phyloP scores from a whole-genome alignment of 2,797 vertebrate species.

The Melanotaenia nigrans region DNA sequence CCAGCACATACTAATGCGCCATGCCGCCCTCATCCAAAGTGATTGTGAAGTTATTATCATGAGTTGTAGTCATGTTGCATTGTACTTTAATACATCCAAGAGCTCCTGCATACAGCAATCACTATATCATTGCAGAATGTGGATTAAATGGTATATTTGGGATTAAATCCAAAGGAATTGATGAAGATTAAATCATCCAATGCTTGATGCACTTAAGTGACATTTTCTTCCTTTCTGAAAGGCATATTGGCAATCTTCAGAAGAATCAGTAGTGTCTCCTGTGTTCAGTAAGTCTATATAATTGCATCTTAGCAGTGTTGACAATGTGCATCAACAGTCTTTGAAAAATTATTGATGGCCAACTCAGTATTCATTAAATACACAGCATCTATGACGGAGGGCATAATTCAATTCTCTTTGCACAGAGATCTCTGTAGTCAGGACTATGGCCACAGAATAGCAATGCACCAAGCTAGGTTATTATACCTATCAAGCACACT shows the following conservation, averaged over 20 bases:
- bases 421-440: slow-evolving; percentile 59
- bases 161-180: slow-evolving; percentile 35
- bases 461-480: slow-evolving; percentile 55
- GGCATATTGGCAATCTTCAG: slow-evolving; percentile 35
- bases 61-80: not conserved
- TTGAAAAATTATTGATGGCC: slow-evolving; percentile 69
- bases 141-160: slow-evolving; percentile 9
- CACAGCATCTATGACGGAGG: slow-evolving; percentile 64
- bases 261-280: slow-evolving; percentile 21
- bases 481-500: slow-evolving; percentile 74
- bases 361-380: slow-evolving; percentile 65
- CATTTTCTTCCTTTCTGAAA: slow-evolving; percentile 38
- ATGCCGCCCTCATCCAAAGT: not conserved
- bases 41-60: not conserved
- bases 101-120: not conserved
- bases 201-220: slow-evolving; percentile 48
- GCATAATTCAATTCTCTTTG: slow-evolving; percentile 67
- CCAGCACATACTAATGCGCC: not conserved
- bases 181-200: slow-evolving; percentile 38
- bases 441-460: slow-evolving; percentile 48
- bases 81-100: not conserved
- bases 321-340: slow-evolving; percentile 67
- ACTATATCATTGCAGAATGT: slow-evolving; percentile 23
- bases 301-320: slow-evolving; percentile 51
- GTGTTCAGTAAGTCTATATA: slow-evolving; percentile 39